phyloP scores from a whole-genome alignment of 2,888 invertebrate species.

The Halocaridina rubra region DNA sequence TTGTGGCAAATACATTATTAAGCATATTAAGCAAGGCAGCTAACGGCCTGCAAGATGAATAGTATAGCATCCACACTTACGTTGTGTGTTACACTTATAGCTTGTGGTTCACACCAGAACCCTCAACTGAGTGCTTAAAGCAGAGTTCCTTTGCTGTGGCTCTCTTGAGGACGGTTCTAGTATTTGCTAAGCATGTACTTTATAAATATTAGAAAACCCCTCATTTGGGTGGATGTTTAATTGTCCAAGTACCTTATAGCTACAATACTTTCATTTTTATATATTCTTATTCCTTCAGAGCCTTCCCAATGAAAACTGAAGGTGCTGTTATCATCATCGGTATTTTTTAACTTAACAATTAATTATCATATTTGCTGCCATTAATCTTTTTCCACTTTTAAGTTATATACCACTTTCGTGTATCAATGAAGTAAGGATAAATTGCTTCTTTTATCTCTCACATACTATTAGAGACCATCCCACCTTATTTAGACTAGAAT shows the following conservation, averaged over 20 bases:
- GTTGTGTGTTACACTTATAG: too few species aligned
- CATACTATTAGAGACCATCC: conserved; percentile 34
- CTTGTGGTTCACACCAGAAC: too few species aligned
- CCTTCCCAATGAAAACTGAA: conserved; percentile 28
- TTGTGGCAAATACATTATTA: too few species aligned
- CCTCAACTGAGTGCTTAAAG: too few species aligned
- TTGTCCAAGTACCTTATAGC: background rate
- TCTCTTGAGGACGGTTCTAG: too few species aligned
- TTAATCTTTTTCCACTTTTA: background rate
- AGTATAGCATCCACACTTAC: background rate
- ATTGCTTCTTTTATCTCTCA: background rate
- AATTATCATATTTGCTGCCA: conserved; percentile 4
- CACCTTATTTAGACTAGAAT: conserved; percentile 37
- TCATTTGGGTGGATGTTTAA: too few species aligned
- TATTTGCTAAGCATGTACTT: background rate
- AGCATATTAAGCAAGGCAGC: too few species aligned
- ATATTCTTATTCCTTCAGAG: background rate
- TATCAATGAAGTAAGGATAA: conserved; percentile 18
- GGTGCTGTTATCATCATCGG: conserved; percentile 36
- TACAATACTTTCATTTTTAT: background rate
- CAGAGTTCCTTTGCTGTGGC: too few species aligned
- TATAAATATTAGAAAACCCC: too few species aligned
- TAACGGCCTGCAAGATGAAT: background rate
- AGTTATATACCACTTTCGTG: background rate
- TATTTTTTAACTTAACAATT: conserved; percentile 8